Base-by-base conservation (phyloP, 2,888 invertebrate species). In the Isoperla grammatica region DNA sequence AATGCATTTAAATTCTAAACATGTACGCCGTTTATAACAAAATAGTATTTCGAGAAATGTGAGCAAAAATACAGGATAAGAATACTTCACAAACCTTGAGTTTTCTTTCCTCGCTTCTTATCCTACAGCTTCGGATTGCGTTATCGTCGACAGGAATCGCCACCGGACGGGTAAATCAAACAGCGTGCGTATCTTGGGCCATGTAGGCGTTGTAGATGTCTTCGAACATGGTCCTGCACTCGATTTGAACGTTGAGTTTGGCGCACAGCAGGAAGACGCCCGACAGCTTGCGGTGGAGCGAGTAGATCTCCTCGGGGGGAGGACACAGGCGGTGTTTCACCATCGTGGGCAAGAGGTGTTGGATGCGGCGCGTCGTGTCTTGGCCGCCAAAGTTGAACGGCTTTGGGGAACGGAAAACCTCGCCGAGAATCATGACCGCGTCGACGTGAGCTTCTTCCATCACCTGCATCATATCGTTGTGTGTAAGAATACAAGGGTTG, bases 241-340 rank as follows among this genome's bases (percentile, higher is more conserved):
- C 83, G 68, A 97, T 81, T 68, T 83, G 82, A 1, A 91, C 86
- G 69, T 86, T 83, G 56, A 98, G 79, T 70, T 94, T 95, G 0
- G 94, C 83, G 71, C 95, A 95, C 0, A 98, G 78, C 20, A 98
- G 77, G 75, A 97, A 98, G 12, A 95, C 87, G 0, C 99, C 99
- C 0, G 98, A 94, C 49, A 99, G 79, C 77, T 99, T 99, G 61
- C 98, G 82, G 73, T 99, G 99, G 17, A 99, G 79, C 0, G 98
- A 98, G 77, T 99, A 99, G 66, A 95, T 93, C 77, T 99, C 98
- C 74, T 98, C 97, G 0, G 99, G 99, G 0, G 99, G 99, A 1
- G 99, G 95, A 62, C 95, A 94, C 1, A 99, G 81, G 19, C 98
- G 81, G 71, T 99, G 95, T 46, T 87, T 86, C 56, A 99, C 78